A percentile compares a stretch with the other conserved stretches of the same genome.
Evolutionary conservation across 2,888 invertebrate genomes (phyloP).

Genomic region (Ophion ventricosus): DNA sequence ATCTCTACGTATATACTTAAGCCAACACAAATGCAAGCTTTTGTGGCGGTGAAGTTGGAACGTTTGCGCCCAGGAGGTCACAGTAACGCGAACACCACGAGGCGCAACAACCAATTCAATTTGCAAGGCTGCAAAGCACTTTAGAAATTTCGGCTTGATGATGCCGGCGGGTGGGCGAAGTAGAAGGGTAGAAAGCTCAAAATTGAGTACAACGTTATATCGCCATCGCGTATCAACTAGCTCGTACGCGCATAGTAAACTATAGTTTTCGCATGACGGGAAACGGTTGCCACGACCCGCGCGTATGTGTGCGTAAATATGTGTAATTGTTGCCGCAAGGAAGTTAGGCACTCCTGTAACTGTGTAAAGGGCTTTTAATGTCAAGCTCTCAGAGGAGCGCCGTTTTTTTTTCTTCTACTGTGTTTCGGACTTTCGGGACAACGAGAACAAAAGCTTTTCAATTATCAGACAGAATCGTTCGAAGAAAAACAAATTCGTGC

Average conservation of each 20-base stretch:
- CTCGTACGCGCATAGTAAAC: slow-evolving; percentile 5
- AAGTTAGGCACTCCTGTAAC: slow-evolving; percentile 19
- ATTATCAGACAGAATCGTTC: neutral
- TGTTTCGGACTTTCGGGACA: neutral
- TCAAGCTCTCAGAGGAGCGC: neutral
- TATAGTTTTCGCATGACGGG: neutral
- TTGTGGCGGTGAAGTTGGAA: slow-evolving; percentile 23
- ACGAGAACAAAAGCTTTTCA: neutral
- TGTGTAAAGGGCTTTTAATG: slow-evolving; percentile 2
- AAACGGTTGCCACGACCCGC: neutral
- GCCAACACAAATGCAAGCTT: slow-evolving; percentile 21
- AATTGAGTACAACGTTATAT: slow-evolving; percentile 44
- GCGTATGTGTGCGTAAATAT: neutral
- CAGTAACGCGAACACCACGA: slow-evolving; percentile 42
- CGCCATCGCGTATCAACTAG: slow-evolving; percentile 36
- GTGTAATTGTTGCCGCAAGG: neutral
- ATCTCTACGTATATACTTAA: neutral
- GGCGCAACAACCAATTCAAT: slow-evolving; percentile 58
- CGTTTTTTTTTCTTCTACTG: neutral
- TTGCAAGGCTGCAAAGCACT: slow-evolving; percentile 49
- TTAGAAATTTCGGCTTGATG: slow-evolving; percentile 46
- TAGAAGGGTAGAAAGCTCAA: slow-evolving; percentile 26
- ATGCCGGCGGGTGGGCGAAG: slow-evolving; percentile 17
- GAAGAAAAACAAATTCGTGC: neutral
- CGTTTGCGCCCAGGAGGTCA: neutral